Evolutionary conservation across 2,797 vertebrate species (phyloP).

Genomic region (Manis crassicaudata): DNA sequence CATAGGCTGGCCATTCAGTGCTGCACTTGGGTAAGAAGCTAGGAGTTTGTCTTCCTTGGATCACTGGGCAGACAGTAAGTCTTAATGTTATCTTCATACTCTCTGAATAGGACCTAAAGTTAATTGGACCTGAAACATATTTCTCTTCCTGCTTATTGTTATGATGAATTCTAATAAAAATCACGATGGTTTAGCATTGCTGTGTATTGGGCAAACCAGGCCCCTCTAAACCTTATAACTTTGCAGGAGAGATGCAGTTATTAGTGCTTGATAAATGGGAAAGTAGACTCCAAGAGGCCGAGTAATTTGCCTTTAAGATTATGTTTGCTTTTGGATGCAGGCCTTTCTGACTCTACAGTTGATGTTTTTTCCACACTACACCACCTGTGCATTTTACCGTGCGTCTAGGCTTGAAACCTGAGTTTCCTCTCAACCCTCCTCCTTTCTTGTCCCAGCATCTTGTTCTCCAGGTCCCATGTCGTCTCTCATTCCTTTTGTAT

Average conservation of each 20-base stretch:
- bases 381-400: background rate
- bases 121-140: background rate
- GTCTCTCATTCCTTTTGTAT: background rate
- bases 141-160: background rate
- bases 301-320: slow-evolving; percentile 6
- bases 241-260: background rate
- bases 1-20: slow-evolving; percentile 97
- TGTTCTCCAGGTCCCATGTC: background rate
- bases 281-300: background rate
- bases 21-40: slow-evolving; percentile 92
- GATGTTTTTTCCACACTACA: background rate
- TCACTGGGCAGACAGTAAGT: background rate
- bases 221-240: background rate
- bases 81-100: background rate
- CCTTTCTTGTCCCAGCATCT: background rate
- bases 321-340: background rate
- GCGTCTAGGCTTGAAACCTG: background rate
- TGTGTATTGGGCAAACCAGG: background rate
- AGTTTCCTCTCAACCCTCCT: background rate
- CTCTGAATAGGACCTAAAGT: background rate
- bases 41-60: background rate
- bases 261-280: slow-evolving; percentile 33
- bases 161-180: background rate
- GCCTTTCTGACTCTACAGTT: background rate
- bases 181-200: background rate